phyloP scores from a whole-genome alignment of 2,888 invertebrate species.

The Caenorhabditis sulstoni region DNA sequence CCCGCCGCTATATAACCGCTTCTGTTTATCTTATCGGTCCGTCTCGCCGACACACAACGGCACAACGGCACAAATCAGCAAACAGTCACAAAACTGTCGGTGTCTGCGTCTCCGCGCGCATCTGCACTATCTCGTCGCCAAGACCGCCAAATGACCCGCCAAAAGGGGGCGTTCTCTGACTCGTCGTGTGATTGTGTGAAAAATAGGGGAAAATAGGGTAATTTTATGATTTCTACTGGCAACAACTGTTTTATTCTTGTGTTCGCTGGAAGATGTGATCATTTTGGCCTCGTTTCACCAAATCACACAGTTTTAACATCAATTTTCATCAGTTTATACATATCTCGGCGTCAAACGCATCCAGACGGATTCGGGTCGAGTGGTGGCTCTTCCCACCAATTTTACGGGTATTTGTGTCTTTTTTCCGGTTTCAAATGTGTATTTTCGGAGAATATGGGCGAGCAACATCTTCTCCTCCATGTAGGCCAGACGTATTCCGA shows the following conservation, averaged over 20 bases:
- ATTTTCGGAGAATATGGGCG: conserved; percentile 66
- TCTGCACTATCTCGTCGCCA: no score
- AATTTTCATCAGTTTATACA: no score
- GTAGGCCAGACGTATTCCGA: conserved; percentile 75
- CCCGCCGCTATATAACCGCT: no score
- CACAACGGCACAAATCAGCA: conserved; percentile 18
- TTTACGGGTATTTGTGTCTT: conserved; percentile 29
- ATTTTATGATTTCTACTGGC: no score
- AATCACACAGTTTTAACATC: no score
- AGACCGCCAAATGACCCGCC: background rate
- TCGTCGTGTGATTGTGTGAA: no score
- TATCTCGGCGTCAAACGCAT: background rate
- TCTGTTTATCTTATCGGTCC: conserved; percentile 1
- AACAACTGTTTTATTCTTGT: no score
- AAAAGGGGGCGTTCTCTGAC: conserved; percentile 10
- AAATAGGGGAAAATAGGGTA: no score
- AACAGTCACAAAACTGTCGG: conserved; percentile 19
- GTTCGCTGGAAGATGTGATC: no score
- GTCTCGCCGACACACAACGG: no score
- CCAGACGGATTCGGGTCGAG: background rate
- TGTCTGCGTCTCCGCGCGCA: conserved; percentile 13
- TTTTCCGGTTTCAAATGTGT: conserved; percentile 25
- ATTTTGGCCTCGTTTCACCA: no score
- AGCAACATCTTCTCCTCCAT: conserved; percentile 75
- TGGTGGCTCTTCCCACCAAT: conserved; percentile 29